A percentile compares a stretch with the other conserved stretches of the same genome.
Evolutionary conservation across 2,797 vertebrate species (phyloP).

Genomic region (Tiaroga cobitis): DNA sequence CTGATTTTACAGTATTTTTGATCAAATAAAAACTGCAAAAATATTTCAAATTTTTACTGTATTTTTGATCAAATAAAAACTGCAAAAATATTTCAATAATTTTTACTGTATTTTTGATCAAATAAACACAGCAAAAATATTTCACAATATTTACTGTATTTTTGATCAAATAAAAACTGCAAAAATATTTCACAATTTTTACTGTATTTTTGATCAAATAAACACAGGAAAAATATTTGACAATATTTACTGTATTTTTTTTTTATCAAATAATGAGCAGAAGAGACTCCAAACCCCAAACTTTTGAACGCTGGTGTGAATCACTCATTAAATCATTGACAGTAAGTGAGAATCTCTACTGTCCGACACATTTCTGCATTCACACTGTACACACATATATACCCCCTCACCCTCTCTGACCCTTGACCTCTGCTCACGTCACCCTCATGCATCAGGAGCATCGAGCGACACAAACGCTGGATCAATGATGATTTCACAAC

Average conservation of each 20-base stretch:
- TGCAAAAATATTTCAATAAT: no score
- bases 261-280: background rate
- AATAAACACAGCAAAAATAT: no score
- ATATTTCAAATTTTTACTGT: no score
- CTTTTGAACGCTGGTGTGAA: background rate
- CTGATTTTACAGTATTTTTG: no score
- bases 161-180: no score
- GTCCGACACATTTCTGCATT: background rate
- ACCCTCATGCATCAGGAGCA: background rate
- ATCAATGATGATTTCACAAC: slow-evolving; percentile 52
- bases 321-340: background rate
- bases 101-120: no score
- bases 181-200: no score
- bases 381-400: background rate
- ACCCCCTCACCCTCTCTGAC: slow-evolving; percentile 26
- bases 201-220: background rate
- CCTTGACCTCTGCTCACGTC: slow-evolving; percentile 43
- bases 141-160: no score
- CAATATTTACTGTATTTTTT: no score
- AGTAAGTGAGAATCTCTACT: no score
- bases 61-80: no score
- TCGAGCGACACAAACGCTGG: background rate
- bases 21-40: no score
- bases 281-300: background rate
- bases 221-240: background rate